These are phyloP conservation scores for Hyperoplus lanceolatus DNA, from an alignment of 2,797 vertebrate genomes.

Conservation along the genomic window DNA sequence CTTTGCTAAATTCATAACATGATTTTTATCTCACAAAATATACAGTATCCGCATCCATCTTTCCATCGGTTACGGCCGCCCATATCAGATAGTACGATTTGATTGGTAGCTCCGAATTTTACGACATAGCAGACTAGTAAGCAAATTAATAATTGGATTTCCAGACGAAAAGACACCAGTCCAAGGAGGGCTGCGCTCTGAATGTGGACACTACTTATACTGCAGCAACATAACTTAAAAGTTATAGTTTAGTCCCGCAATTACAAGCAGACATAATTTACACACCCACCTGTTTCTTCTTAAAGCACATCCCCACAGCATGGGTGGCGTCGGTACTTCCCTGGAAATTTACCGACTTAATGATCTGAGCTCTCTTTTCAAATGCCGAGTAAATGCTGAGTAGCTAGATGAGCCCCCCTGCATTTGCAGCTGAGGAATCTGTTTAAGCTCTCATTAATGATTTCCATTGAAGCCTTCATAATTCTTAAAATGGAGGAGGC, in stretches of 20 bases:
- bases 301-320: slow-evolving; percentile 22
- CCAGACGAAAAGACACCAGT: background rate
- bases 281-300: background rate
- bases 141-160: no score
- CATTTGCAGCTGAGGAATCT: slow-evolving; percentile 58
- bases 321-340: slow-evolving; percentile 24
- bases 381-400: slow-evolving; percentile 63
- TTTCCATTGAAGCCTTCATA: slow-evolving; percentile 51
- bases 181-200: background rate
- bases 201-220: background rate
- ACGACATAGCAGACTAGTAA: no score
- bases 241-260: background rate
- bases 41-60: no score
- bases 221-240: background rate
- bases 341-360: slow-evolving; percentile 36
- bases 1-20: no score
- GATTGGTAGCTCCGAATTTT: no score
- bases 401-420: slow-evolving; percentile 44
- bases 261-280: background rate
- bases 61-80: no score
- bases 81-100: no score
- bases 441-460: slow-evolving; percentile 66
- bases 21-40: no score
- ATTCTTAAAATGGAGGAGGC: slow-evolving; percentile 32
- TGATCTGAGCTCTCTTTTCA: slow-evolving; percentile 35